Evolutionary conservation across 2,888 invertebrate genomes (phyloP).

Genomic region (Lasioglossum marginatum): DNA sequence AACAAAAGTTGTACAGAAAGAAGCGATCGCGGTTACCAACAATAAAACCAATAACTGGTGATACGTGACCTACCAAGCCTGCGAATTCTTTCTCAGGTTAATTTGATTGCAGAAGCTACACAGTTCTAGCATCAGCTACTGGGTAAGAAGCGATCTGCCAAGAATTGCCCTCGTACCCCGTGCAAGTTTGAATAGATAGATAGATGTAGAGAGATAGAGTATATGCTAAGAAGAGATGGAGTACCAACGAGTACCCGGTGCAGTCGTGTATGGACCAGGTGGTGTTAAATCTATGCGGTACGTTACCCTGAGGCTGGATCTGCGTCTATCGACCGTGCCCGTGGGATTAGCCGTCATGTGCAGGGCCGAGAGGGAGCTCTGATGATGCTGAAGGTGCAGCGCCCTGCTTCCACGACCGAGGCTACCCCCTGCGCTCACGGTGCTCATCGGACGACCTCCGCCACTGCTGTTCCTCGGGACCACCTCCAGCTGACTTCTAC

Average conservation of each 20-base stretch:
- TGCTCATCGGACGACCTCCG: conserved; percentile 81
- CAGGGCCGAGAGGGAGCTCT: conserved; percentile 80
- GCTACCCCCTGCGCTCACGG: conserved; percentile 81
- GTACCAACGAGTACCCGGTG: conserved; percentile 59
- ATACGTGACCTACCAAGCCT: neutral
- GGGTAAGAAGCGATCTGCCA: conserved; percentile 27
- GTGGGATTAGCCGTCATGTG: conserved; percentile 80
- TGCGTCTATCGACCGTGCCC: conserved; percentile 82
- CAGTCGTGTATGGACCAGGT: conserved; percentile 53
- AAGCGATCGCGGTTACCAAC: no score
- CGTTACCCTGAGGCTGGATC: conserved; percentile 85
- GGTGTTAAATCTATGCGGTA: conserved; percentile 71
- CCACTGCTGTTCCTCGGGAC: conserved; percentile 81
- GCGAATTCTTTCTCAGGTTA: neutral
- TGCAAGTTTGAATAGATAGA: conserved; percentile 30
- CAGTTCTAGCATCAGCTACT: neutral
- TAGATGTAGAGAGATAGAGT: neutral
- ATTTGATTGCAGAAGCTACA: neutral
- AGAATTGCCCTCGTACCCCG: conserved; percentile 23
- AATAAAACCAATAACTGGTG: neutral
- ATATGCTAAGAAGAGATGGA: conserved; percentile 29
- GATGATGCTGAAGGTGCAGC: conserved; percentile 81
- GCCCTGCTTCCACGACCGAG: conserved; percentile 80
- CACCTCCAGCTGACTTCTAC: conserved; percentile 84
- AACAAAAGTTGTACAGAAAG: neutral